Evolutionary conservation across 35 echinoderm and acorn worm genomes (phyloP), one percentile per base, ranked within the genome.

Genomic region (Apostichopus japonicus): DNA sequence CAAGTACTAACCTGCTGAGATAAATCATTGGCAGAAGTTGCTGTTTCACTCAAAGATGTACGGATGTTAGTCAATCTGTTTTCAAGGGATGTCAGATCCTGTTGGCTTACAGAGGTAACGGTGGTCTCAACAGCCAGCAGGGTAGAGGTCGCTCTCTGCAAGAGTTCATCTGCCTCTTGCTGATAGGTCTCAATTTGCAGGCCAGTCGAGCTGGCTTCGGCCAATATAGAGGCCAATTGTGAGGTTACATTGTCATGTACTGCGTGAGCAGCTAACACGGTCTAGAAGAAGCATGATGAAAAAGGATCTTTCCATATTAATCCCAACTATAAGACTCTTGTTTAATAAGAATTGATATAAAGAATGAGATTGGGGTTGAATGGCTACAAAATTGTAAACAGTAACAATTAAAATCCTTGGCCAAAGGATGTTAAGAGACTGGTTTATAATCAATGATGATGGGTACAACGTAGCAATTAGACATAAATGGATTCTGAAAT

Each of bases 211-310:
- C 72, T 95, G 19, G 96, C 75, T 17, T 76, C 72, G 10, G 71
- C 83, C 14, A 98, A 80, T 8, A 88, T 27, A 27, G 92, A 77
- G 6, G 96, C 94, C 11, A 94, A 93, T n/a, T 90, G 55, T 16
- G 63, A 65, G 56, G 96, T 98, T 11, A 94, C 95, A 70, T 98
- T 94, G 90, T 98, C 96, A 77, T 98, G 96, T 13, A 90, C 78
- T 5, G 90, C 55, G 25, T 98, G 88, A 24, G 94, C 94, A 54
- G 53, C 77, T 92, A 95, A 89, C 0, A 77, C 96, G 22, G 61
- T 92, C 96, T 98, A 73, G 1, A 58, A 78, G 59, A 76, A 62
- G 9, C 72, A 75, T 6, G 25, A 14, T 10, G 22, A n/a, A 44
- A 44, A 44, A 44, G 33, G 33, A 44, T 44, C 33, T 44, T 44